phyloP scores from a whole-genome alignment of 2,888 invertebrate genomes.

The Ormia ochracea region DNA sequence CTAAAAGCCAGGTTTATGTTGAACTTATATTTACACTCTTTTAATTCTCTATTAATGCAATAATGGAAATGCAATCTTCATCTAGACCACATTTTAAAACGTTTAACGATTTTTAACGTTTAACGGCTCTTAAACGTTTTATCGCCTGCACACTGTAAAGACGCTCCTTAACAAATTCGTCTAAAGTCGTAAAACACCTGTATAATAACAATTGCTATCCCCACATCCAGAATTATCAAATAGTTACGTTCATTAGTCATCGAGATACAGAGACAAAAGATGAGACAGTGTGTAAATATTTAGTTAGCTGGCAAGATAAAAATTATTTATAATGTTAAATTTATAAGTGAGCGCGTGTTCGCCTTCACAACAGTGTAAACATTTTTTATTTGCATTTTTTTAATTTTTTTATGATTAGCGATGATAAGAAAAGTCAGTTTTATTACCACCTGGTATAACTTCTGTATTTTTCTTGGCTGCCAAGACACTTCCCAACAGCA shows the following conservation, averaged over 20 bases:
- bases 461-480: too few species aligned
- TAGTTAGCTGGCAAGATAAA: neutral
- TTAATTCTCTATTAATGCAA: neutral
- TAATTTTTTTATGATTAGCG: too few species aligned
- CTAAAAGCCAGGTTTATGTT: neutral
- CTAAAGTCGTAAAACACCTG: constrained; percentile 40
- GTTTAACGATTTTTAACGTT: too few species aligned
- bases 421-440: too few species aligned
- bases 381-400: too few species aligned
- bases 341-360: neutral
- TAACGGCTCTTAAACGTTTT: too few species aligned
- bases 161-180: constrained; percentile 4
- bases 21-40: neutral
- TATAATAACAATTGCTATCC: constrained; percentile 56
- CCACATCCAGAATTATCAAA: constrained; percentile 45
- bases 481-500: too few species aligned
- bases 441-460: too few species aligned
- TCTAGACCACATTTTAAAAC: constrained; percentile 18
- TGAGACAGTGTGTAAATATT: neutral
- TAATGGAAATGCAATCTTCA: neutral
- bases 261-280: constrained; percentile 10
- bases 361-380: too few species aligned
- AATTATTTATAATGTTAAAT: neutral
- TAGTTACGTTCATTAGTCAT: constrained; percentile 63
- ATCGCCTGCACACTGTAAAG: neutral